Evolutionary conservation across 2,113 vertebrate genomes (phyloP).

Genomic region (Mesocricetus auratus): DNA sequence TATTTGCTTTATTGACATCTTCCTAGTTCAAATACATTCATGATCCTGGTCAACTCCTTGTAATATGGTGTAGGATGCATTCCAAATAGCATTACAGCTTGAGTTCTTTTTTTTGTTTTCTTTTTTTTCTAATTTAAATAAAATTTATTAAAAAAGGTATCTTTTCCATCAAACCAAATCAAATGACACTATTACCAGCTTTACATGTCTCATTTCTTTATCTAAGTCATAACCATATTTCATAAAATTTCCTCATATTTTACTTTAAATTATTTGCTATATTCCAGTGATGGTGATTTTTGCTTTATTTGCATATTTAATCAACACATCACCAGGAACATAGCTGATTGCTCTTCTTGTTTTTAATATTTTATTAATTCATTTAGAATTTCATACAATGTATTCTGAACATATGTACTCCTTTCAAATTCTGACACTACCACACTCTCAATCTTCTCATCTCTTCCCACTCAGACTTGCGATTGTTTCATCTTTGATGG

Average conservation of each 20-base stretch:
- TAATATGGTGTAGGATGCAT: neutral
- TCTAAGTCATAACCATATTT: neutral
- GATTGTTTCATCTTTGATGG: neutral
- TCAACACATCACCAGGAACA: neutral
- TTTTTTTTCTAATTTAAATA: too few species aligned
- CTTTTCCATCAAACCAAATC: neutral
- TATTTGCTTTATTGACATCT: neutral
- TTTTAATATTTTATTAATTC: neutral
- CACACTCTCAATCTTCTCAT: neutral
- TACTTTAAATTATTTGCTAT: conserved; percentile 39
- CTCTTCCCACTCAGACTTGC: neutral
- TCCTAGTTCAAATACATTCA: neutral
- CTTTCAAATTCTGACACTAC: neutral
- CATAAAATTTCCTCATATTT: neutral
- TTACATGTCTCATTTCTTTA: neutral
- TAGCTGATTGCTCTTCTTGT: neutral
- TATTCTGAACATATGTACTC: neutral
- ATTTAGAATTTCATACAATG: neutral
- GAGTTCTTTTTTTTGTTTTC: neutral
- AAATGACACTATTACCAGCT: neutral
- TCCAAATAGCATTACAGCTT: neutral
- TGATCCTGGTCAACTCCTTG: neutral
- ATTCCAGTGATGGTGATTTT: neutral
- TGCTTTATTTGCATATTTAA: neutral
- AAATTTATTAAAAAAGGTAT: neutral